A percentile compares a stretch with the other conserved stretches of the same genome.
Evolutionary conservation across 2,797 vertebrate genomes (phyloP).

Genomic region (Iguana delicatissima): DNA sequence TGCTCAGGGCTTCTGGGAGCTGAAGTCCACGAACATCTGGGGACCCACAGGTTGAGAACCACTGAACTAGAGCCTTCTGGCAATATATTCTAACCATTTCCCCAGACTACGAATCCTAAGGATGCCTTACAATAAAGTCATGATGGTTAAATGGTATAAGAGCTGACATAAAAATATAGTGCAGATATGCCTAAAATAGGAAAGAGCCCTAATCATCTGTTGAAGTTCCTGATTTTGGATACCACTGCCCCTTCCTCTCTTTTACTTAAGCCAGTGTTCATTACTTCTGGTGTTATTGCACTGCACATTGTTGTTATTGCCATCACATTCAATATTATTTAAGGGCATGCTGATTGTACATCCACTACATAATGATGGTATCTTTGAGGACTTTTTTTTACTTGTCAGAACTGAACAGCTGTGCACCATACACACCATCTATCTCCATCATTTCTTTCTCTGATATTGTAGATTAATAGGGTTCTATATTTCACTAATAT

Average conservation of each 20-base stretch:
- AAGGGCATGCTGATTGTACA: background rate
- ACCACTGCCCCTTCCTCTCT: background rate
- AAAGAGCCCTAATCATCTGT: background rate
- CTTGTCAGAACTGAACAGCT: background rate
- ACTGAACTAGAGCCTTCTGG: no score
- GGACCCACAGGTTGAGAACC: no score
- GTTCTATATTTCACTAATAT: background rate
- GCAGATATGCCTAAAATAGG: no score
- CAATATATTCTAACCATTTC: no score
- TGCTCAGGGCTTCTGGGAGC: no score
- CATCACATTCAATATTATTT: background rate
- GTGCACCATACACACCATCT: background rate
- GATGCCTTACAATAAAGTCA: no score
- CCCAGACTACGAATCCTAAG: no score
- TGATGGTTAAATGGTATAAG: no score
- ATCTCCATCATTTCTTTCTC: background rate
- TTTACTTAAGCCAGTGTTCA: no score
- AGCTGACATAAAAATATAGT: no score
- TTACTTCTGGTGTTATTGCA: background rate
- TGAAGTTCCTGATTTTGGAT: background rate
- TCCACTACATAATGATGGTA: background rate
- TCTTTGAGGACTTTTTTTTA: background rate
- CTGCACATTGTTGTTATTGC: background rate
- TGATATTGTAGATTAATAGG: constrained; percentile 7
- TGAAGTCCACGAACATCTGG: no score